Evolutionary conservation across 2,797 vertebrate species (phyloP).

Genomic region (Lagocephalus sceleratus): DNA sequence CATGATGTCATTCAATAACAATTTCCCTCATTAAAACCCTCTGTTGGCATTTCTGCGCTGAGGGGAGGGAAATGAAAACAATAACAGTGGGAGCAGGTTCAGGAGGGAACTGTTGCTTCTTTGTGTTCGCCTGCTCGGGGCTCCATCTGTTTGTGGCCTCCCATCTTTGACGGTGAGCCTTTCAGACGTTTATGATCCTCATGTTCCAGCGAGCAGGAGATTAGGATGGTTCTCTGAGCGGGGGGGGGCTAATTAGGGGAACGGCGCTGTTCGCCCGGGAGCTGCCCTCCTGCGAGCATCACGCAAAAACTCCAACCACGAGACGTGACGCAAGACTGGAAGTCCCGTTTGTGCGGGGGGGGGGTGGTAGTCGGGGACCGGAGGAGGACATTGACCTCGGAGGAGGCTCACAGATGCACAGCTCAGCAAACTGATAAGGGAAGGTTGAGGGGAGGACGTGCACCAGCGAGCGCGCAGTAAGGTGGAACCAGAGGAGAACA

Average conservation of each 20-base stretch:
- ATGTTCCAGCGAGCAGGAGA: conserved; percentile 28
- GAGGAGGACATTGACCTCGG: conserved; percentile 30
- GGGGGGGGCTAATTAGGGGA: conserved; percentile 43
- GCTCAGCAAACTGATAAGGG: conserved; percentile 41
- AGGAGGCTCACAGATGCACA: conserved; percentile 30
- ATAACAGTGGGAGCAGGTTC: conserved; percentile 28
- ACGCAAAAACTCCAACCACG: conserved; percentile 6
- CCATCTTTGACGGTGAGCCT: conserved; percentile 41
- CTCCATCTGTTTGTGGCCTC: conserved; percentile 42
- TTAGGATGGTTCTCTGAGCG: conserved; percentile 18
- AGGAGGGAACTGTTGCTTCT: conserved; percentile 15
- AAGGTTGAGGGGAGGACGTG: conserved; percentile 4
- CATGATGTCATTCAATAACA: conserved; percentile 40
- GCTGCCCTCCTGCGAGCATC: conserved; percentile 14
- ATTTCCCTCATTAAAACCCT: conserved; percentile 47
- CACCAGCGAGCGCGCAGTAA: conserved; percentile 31
- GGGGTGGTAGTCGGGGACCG: conserved; percentile 2
- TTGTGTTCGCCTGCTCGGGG: conserved; percentile 22
- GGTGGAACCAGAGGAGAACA: conserved; percentile 25
- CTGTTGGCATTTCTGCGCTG: conserved; percentile 22
- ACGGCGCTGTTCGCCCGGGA: conserved; percentile 41
- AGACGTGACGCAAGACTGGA: conserved; percentile 2
- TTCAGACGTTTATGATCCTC: conserved; percentile 41
- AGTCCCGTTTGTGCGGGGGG: conserved; percentile 17
- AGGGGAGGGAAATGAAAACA: conserved; percentile 30